These are phyloP conservation scores for Megalops atlanticus DNA, from an alignment of 2,113 vertebrate species.

Conservation along the genomic window DNA sequence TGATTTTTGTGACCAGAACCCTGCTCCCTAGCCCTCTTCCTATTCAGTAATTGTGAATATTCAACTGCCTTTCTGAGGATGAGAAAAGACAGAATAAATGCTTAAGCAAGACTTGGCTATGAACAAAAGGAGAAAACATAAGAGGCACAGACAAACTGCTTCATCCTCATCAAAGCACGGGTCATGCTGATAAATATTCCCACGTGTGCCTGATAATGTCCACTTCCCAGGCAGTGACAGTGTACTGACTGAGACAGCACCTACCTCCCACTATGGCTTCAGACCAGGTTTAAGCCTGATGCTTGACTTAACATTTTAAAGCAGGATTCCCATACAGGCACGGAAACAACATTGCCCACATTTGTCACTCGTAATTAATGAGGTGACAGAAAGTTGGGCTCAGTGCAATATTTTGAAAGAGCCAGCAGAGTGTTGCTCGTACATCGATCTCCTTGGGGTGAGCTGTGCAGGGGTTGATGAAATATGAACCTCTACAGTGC, in stretches of 20 bases:
- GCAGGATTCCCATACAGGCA: not conserved
- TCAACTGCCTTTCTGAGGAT: too few species aligned
- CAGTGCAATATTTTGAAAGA: not conserved
- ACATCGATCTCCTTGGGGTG: not conserved
- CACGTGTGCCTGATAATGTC: not conserved
- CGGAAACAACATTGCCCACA: not conserved
- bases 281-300: not conserved
- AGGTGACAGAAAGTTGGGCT: not conserved
- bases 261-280: not conserved
- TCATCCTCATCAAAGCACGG: too few species aligned
- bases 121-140: too few species aligned
- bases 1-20: too few species aligned
- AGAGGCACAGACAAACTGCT: too few species aligned
- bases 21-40: too few species aligned
- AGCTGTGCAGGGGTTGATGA: not conserved
- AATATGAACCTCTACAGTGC: not conserved
- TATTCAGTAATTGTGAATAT: too few species aligned
- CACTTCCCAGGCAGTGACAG: not conserved
- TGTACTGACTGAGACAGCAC: not conserved
- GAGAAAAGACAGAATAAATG: too few species aligned
- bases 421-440: not conserved
- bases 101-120: too few species aligned
- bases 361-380: not conserved
- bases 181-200: not conserved
- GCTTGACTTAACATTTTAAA: not conserved